Percentiles rank a stretch among this genome's conserved stretches.
Evolutionary conservation across 2,113 vertebrate genomes (phyloP).

Genomic region (Coracopsis vasa): DNA sequence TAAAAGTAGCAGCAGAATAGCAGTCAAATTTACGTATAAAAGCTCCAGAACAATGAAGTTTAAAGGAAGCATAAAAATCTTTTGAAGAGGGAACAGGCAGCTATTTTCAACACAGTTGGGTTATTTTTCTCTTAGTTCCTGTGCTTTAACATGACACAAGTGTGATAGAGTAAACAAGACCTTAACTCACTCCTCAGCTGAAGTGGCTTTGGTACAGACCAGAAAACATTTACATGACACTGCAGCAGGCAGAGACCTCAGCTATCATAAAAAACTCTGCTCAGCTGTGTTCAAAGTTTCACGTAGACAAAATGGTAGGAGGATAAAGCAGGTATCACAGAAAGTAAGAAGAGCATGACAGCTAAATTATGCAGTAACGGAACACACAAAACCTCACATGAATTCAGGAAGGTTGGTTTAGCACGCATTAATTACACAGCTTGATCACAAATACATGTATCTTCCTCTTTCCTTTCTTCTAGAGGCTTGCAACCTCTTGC

Average conservation of each 20-base stretch:
- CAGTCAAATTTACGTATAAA: not conserved
- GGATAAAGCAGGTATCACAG: not conserved
- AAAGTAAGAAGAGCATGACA: not conserved
- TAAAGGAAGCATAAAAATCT: not conserved
- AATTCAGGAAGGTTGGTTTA: not conserved
- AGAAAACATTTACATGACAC: not conserved
- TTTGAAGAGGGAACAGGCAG: not conserved
- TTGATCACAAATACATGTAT: not conserved
- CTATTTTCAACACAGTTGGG: not conserved
- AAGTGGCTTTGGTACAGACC: not conserved
- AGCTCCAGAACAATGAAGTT: not conserved
- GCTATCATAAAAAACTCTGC: not conserved
- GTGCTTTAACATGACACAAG: not conserved
- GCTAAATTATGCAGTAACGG: not conserved
- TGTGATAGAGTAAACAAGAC: not conserved
- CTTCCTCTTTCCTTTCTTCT: not conserved
- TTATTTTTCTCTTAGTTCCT: not conserved
- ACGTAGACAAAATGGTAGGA: not conserved
- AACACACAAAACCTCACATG: not conserved
- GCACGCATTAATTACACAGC: not conserved
- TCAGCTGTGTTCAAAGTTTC: not conserved
- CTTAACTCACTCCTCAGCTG: not conserved
- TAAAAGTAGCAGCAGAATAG: not conserved
- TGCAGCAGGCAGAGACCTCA: not conserved
- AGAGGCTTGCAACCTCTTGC: not conserved